Conservation (phyloP, 2,888 invertebrate genomes). For the Pollenia labialis region DNA sequence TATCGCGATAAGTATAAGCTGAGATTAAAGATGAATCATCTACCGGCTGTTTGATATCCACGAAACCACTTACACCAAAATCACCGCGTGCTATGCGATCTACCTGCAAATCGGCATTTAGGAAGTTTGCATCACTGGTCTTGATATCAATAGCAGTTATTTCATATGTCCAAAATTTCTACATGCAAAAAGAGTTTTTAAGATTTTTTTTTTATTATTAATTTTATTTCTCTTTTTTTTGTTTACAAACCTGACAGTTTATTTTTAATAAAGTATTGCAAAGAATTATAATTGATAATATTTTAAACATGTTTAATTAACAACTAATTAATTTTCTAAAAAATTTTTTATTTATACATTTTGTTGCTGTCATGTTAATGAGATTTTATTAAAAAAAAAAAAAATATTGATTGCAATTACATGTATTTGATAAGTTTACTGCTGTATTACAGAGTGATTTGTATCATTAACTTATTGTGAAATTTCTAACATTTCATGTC, state of each 20-base stretch:
- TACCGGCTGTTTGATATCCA: background rate
- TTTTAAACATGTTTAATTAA: too few relatives aligned
- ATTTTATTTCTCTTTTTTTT: background rate
- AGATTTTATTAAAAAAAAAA: too few relatives aligned
- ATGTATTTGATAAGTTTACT: background rate
- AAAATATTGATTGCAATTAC: background rate
- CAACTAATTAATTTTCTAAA: background rate
- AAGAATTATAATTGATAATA: too few relatives aligned
- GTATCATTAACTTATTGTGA: too few relatives aligned
- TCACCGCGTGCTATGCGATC: constrained; percentile 1
- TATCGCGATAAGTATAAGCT: background rate
- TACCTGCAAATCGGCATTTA: background rate
- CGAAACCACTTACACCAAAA: constrained; percentile 10
- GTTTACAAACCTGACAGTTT: background rate
- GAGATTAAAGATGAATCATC: background rate
- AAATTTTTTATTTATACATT: background rate
- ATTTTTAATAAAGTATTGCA: too few relatives aligned
- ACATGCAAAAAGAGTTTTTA: background rate
- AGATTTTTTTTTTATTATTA: too few relatives aligned
- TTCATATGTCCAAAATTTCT: constrained; percentile 9
- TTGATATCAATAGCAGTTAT: background rate
- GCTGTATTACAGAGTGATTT: background rate
- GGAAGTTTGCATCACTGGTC: background rate
- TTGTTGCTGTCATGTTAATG: too few relatives aligned
- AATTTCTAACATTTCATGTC: too few relatives aligned